phyloP scores from a whole-genome alignment of 2,113 vertebrate genomes.

The Spilogale gracilis region DNA sequence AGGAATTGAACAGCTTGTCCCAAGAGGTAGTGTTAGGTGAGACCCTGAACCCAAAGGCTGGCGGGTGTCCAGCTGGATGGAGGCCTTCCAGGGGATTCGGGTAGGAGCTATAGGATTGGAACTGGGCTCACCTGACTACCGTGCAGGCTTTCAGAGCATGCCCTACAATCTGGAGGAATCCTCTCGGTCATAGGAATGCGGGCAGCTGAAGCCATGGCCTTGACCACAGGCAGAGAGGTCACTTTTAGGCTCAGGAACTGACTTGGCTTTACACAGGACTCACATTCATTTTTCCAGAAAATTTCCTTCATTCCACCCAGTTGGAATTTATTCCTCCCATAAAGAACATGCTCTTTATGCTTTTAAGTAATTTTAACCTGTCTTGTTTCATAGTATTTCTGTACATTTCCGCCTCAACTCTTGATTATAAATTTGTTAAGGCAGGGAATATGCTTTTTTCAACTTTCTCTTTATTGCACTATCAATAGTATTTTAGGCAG shows the following conservation, averaged over 20 bases:
- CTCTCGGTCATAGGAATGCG: background rate
- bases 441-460: background rate
- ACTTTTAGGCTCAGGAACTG: background rate
- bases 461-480: background rate
- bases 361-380: background rate
- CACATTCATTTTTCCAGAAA: background rate
- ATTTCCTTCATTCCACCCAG: slow-evolving; percentile 1
- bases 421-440: slow-evolving; percentile 33
- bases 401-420: background rate
- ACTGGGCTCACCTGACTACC: background rate
- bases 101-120: background rate
- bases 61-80: background rate
- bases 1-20: background rate
- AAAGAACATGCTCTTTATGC: background rate
- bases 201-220: background rate
- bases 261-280: background rate
- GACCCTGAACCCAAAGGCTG: background rate
- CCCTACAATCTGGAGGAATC: background rate
- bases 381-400: background rate
- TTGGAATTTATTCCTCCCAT: background rate
- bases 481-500: background rate
- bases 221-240: background rate
- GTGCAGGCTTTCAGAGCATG: background rate
- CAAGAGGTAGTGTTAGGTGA: background rate
- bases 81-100: background rate